phyloP scores from a whole-genome alignment of 2,113 vertebrate species.

The Psammodynastes pulverulentus region DNA sequence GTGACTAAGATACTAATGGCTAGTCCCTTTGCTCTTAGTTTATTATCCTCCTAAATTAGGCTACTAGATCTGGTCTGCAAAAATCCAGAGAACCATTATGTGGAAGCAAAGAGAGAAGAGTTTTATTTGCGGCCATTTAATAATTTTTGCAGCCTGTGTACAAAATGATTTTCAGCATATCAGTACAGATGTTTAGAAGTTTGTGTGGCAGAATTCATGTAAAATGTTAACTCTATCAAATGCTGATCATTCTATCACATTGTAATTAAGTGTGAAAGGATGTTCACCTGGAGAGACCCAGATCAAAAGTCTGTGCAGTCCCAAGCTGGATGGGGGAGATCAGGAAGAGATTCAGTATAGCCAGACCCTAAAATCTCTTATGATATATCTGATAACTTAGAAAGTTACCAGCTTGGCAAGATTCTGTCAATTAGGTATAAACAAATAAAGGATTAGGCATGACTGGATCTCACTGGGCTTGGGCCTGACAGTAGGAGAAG shows the following conservation, averaged over 20 bases:
- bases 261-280: not conserved
- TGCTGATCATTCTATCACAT: not conserved
- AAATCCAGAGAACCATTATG: not conserved
- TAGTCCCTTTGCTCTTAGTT: not conserved
- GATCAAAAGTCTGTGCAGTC: not conserved
- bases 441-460: not conserved
- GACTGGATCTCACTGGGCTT: not conserved
- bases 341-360: not conserved
- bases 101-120: not conserved
- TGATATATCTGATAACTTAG: not conserved
- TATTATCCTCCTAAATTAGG: not conserved
- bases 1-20: not conserved
- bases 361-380: not conserved
- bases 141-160: not conserved
- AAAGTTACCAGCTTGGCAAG: not conserved
- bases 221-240: not conserved
- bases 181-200: not conserved
- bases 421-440: not conserved
- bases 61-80: not conserved
- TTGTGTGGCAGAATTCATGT: not conserved
- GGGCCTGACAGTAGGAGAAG: not conserved
- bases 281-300: not conserved
- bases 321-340: not conserved
- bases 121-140: not conserved
- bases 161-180: not conserved